Evolutionary conservation across 1,140 invertebrate genomes (phyloP), one percentile per base, ranked within the genome.

Genomic region (Psilanteris sp.): DNA sequence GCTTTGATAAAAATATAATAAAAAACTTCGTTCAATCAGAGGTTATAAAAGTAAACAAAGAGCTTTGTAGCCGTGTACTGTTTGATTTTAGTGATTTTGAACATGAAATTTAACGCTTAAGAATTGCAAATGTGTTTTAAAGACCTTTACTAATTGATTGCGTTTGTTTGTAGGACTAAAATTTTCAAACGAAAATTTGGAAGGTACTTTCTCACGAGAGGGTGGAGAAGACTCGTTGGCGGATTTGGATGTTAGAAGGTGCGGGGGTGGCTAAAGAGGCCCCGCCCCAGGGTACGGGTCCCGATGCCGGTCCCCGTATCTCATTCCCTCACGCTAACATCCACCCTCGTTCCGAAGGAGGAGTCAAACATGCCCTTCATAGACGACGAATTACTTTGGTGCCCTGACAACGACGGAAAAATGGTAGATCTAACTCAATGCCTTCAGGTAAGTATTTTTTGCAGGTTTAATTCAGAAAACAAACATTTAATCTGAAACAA

Each of bases 351-450:
- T 67, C 85, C 86, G 81, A 88, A 87, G 81, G 87, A 88, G 83
- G 87, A 87, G 82, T 85, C 83, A 80, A 89, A 82, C 90, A 97
- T 97, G 95, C 95, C 95, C 90, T 97, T 96, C 91, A 96, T 97
- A 89, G 95, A 96, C 90, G 95, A 96, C 91, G 95, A 96, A 84
- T 88, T 95, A 76, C 92, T 96, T 77, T 96, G 95, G 95, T 95
- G 95, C 91, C 94, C 94, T 83, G 94, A 96, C 90, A 95, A 94
- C 88, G 95, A 96, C 88, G 94, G 94, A 85, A 96, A 95, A 89
- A 95, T 96, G 92, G 95, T 96, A 68, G 95, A 96, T 86, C 90
- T 96, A 73, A 94, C 94, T 67, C 93, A 93, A 85, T 96, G 95
- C 89, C 92, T 96, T 82, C 93, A 94, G 91, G 95, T 62, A 48